Evolutionary conservation across 2,888 invertebrate species (phyloP).

Genomic region (Ochropacha duplaris): DNA sequence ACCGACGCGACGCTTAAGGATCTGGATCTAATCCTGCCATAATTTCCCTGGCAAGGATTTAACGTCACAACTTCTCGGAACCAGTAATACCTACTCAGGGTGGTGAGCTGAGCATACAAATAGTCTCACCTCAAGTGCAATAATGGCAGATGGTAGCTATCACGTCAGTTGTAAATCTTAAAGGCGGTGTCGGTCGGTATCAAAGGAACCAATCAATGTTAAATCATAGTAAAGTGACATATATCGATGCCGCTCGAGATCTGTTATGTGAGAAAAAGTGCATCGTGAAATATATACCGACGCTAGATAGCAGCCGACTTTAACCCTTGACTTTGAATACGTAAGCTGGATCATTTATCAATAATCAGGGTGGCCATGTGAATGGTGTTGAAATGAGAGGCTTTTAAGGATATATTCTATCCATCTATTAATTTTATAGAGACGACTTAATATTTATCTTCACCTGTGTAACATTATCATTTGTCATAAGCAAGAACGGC

Average conservation of each 20-base stretch:
- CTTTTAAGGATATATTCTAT: background rate
- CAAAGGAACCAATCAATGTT: conserved; percentile 75
- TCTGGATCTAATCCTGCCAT: conserved; percentile 52
- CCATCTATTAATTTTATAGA: background rate
- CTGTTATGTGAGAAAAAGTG: conserved; percentile 48
- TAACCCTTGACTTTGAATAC: conserved; percentile 73
- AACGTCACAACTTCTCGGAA: conserved; percentile 53
- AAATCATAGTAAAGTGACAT: conserved; percentile 70
- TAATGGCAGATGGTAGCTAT: conserved; percentile 59
- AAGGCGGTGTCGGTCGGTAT: conserved; percentile 43
- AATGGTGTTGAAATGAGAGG: background rate
- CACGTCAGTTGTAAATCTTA: conserved; percentile 68
- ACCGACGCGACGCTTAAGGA: conserved; percentile 28
- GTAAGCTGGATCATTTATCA: conserved; percentile 77
- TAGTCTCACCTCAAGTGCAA: conserved; percentile 39
- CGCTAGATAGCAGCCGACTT: conserved; percentile 67
- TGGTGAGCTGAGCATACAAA: conserved; percentile 30
- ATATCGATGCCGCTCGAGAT: conserved; percentile 47
- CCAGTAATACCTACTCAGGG: conserved; percentile 32
- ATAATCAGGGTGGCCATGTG: conserved; percentile 63
- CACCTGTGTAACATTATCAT: too few species aligned
- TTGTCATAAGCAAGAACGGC: too few species aligned
- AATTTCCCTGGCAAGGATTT: conserved; percentile 48
- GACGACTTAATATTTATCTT: too few species aligned
- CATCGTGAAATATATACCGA: conserved; percentile 67